A percentile compares a stretch with the other conserved stretches of the same genome.
Conservation (phyloP, 2,113 vertebrate species). For the Menura novaehollandiae region DNA sequence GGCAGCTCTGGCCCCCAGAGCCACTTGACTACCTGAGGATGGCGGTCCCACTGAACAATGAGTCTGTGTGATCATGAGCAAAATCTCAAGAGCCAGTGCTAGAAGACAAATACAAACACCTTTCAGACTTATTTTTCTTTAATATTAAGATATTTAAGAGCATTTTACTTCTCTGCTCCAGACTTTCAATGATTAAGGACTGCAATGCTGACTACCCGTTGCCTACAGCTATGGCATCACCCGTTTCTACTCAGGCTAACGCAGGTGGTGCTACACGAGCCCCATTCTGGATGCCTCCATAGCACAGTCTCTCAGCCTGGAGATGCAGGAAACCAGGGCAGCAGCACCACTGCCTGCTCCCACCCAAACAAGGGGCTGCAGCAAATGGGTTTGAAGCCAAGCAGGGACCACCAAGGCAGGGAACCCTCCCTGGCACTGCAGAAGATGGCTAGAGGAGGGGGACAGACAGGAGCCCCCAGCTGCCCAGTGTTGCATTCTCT, state of each 20-base stretch:
- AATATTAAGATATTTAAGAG: background rate
- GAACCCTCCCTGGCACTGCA: background rate
- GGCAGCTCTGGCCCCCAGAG: background rate
- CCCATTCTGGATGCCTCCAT: background rate
- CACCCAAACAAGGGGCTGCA: background rate
- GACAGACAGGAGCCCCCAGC: background rate
- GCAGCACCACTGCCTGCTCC: background rate
- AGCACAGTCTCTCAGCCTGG: accelerated
- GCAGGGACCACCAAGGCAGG: background rate
- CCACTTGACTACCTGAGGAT: background rate
- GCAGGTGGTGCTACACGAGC: accelerated
- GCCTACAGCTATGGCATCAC: background rate
- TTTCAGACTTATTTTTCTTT: background rate
- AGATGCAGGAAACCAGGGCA: background rate
- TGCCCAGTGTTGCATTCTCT: background rate
- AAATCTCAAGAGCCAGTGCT: background rate
- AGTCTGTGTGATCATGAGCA: background rate
- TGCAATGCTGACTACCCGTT: background rate
- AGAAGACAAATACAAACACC: background rate
- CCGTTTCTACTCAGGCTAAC: background rate
- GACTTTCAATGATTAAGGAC: background rate
- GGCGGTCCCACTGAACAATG: accelerated
- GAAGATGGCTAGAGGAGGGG: background rate
- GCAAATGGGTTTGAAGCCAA: background rate
- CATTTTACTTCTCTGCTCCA: background rate